Evolutionary conservation across 2,888 invertebrate species (phyloP).

Genomic region (Pyrgus malvae): DNA sequence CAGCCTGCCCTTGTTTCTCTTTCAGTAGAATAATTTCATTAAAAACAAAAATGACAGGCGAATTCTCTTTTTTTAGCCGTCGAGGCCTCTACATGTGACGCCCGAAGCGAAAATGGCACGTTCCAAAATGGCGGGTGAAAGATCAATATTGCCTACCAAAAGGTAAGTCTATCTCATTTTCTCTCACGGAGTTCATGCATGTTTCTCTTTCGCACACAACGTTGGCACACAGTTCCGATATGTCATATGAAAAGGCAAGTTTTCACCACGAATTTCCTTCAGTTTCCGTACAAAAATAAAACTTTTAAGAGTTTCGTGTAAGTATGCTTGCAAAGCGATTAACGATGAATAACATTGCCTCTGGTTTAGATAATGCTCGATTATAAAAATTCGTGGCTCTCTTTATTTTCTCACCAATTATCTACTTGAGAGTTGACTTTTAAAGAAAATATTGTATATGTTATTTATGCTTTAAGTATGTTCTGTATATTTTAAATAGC

Average conservation of each 20-base stretch:
- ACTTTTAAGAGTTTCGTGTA: slow-evolving; percentile 50
- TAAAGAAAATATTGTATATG: too few species aligned
- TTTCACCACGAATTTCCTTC: slow-evolving; percentile 62
- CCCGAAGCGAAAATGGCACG: slow-evolving; percentile 74
- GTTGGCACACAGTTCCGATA: slow-evolving; percentile 64
- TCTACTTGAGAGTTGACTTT: background rate
- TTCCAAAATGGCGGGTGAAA: slow-evolving; percentile 80
- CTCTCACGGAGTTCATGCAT: slow-evolving; percentile 37
- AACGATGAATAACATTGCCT: slow-evolving; percentile 58
- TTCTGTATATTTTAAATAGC: too few species aligned
- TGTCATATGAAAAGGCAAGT: slow-evolving; percentile 68
- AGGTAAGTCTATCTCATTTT: slow-evolving; percentile 58
- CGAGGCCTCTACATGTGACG: slow-evolving; percentile 66
- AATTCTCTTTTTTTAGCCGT: slow-evolving; percentile 60
- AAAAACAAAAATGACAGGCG: slow-evolving; percentile 70
- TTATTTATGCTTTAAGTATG: too few species aligned
- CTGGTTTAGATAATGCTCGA: slow-evolving; percentile 47
- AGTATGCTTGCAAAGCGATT: slow-evolving; percentile 57
- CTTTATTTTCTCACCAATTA: background rate
- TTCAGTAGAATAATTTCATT: slow-evolving; percentile 70
- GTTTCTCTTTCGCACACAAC: slow-evolving; percentile 58
- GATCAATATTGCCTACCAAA: slow-evolving; percentile 81
- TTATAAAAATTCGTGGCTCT: slow-evolving; percentile 49
- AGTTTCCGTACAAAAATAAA: slow-evolving; percentile 44
- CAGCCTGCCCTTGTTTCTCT: slow-evolving; percentile 45